Evolutionary conservation across 2,888 invertebrate species (phyloP).

Genomic region (Torymus auratus): DNA sequence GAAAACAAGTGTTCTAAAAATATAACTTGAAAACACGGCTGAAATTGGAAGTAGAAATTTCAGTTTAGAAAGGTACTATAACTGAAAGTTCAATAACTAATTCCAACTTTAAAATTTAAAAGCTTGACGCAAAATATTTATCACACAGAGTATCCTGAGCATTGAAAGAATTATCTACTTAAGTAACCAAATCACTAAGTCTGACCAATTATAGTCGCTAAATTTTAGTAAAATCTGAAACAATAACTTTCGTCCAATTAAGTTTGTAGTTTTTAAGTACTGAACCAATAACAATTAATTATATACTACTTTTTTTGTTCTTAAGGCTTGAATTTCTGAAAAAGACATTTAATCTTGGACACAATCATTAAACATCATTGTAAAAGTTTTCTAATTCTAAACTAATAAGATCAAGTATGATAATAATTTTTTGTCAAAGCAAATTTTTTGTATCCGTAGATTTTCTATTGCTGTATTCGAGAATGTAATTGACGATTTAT

Average conservation of each 20-base stretch:
- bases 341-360: no score
- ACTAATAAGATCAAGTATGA: slow-evolving; percentile 15
- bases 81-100: slow-evolving; percentile 16
- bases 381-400: background rate
- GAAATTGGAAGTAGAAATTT: slow-evolving; percentile 23
- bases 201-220: slow-evolving; percentile 2
- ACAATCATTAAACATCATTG: background rate
- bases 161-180: slow-evolving; percentile 10
- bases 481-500: slow-evolving; percentile 17
- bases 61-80: slow-evolving; percentile 5
- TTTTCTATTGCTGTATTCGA: background rate
- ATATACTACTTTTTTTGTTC: slow-evolving; percentile 3
- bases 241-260: slow-evolving; percentile 7
- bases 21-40: slow-evolving; percentile 12
- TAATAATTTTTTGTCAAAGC: background rate
- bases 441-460: no score
- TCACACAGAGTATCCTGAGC: slow-evolving; percentile 30
- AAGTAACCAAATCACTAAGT: slow-evolving; percentile 14
- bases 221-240: slow-evolving; percentile 15
- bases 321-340: background rate
- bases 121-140: slow-evolving; percentile 16
- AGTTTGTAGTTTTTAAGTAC: slow-evolving; percentile 33
- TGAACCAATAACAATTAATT: slow-evolving; percentile 10
- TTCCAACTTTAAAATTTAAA: slow-evolving; percentile 22
- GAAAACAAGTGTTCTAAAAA: slow-evolving; percentile 31